phyloP scores from a whole-genome alignment of 2,888 invertebrate species.

The Coelogynopora nodosa region DNA sequence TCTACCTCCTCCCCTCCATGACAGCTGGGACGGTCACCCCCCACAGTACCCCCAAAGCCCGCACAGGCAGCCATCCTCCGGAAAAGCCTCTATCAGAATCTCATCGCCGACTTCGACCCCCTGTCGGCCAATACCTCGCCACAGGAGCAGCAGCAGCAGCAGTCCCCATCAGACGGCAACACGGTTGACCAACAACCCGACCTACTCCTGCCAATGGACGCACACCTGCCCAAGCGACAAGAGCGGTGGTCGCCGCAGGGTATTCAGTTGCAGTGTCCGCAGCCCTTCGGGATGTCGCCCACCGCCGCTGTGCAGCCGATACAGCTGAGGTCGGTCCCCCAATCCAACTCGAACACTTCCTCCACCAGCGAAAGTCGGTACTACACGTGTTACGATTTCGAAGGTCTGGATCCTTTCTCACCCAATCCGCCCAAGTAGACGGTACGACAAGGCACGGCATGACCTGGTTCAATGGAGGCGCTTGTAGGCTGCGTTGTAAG shows the following conservation, averaged over 20 bases:
- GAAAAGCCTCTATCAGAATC: neutral
- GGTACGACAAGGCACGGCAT: too few species aligned
- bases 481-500: too few species aligned
- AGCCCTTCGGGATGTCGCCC: neutral
- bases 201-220: neutral
- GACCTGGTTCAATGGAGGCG: too few species aligned
- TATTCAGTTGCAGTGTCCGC: neutral
- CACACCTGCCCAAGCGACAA: neutral
- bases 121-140: neutral
- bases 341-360: neutral
- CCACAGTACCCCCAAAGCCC: neutral
- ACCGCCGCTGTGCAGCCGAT: neutral
- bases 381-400: neutral
- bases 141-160: neutral
- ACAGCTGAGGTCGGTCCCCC: neutral
- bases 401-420: neutral
- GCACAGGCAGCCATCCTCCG: neutral
- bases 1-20: too few species aligned
- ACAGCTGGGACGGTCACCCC: neutral
- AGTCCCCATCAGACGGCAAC: too few species aligned
- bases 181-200: neutral
- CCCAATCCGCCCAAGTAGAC: neutral
- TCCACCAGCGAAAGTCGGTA: neutral
- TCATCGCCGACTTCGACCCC: neutral
- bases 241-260: neutral